Conservation (phyloP, 2,888 invertebrate species). For the Microctonus brassicae region DNA sequence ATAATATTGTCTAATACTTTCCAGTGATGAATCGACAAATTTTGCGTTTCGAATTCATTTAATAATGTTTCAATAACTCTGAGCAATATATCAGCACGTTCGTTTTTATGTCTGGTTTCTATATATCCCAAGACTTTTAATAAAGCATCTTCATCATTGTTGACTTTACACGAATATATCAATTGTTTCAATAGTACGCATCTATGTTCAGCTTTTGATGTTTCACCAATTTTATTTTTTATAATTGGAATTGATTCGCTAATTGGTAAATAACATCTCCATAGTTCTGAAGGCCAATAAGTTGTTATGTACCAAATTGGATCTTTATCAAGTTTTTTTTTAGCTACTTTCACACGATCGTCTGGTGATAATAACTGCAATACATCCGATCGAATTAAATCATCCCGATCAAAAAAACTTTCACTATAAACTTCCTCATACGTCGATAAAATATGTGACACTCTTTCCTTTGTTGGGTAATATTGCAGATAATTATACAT, state of each 20-base stretch:
- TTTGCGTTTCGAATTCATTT: conserved; percentile 45
- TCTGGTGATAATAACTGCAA: conserved; percentile 51
- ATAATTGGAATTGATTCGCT: conserved; percentile 51
- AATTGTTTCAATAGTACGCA: conserved; percentile 48
- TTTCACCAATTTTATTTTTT: conserved; percentile 49
- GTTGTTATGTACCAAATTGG: conserved; percentile 4
- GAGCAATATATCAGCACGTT: conserved; percentile 45
- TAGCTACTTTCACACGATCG: conserved; percentile 52
- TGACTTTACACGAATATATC: conserved; percentile 59
- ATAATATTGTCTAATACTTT: conserved; percentile 54
- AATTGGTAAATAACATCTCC: conserved; percentile 57
- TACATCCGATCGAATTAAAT: conserved; percentile 42
- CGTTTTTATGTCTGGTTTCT: conserved; percentile 59
- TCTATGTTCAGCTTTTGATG: conserved; percentile 42
- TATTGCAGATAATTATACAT: conserved; percentile 47
- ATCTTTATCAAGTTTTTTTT: conserved; percentile 47
- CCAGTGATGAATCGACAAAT: conserved; percentile 55
- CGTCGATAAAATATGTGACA: conserved; percentile 44
- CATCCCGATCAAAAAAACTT: conserved; percentile 44
- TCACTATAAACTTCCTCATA: conserved; percentile 50
- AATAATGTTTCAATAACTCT: conserved; percentile 39
- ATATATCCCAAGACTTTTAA: conserved; percentile 54
- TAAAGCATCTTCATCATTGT: conserved; percentile 56
- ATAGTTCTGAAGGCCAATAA: conserved; percentile 23
- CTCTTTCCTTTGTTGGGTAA: conserved; percentile 50